Conservation (phyloP, 2,797 vertebrate species). For the Falco peregrinus region DNA sequence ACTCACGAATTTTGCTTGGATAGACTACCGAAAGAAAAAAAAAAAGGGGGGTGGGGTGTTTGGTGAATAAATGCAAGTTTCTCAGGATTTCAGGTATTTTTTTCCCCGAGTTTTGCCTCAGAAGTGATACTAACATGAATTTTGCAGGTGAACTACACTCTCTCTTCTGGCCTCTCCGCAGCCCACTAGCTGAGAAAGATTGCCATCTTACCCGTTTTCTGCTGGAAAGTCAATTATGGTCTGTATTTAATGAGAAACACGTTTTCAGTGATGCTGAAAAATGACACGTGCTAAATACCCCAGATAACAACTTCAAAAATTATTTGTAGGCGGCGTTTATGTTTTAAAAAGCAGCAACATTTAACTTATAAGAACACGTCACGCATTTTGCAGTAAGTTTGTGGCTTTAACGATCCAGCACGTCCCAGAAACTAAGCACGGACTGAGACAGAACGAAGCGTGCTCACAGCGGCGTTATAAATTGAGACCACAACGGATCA, state of each 20-base stretch:
- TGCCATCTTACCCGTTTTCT: neutral
- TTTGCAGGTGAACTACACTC: neutral
- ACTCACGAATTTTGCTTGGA: neutral
- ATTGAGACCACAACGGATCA: too few species aligned
- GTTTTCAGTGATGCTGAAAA: neutral
- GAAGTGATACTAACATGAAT: neutral
- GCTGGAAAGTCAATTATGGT: neutral
- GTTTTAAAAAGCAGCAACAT: neutral
- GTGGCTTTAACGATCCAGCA: neutral
- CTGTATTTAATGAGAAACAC: neutral
- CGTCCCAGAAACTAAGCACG: fast-evolving
- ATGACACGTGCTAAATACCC: neutral
- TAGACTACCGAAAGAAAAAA: neutral
- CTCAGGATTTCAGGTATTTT: neutral
- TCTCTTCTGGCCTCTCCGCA: neutral
- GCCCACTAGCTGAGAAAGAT: neutral
- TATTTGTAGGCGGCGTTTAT: neutral
- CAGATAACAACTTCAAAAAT: neutral
- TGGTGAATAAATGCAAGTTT: neutral
- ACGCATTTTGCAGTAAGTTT: fast-evolving
- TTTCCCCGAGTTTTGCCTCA: neutral
- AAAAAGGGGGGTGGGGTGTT: neutral
- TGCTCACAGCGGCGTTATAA: neutral
- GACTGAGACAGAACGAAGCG: too few species aligned
- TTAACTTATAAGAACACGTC: neutral